A percentile compares a stretch with the other conserved stretches of the same genome.
phyloP scores from a whole-genome alignment of 2,113 vertebrate species.

The Nanger granti region DNA sequence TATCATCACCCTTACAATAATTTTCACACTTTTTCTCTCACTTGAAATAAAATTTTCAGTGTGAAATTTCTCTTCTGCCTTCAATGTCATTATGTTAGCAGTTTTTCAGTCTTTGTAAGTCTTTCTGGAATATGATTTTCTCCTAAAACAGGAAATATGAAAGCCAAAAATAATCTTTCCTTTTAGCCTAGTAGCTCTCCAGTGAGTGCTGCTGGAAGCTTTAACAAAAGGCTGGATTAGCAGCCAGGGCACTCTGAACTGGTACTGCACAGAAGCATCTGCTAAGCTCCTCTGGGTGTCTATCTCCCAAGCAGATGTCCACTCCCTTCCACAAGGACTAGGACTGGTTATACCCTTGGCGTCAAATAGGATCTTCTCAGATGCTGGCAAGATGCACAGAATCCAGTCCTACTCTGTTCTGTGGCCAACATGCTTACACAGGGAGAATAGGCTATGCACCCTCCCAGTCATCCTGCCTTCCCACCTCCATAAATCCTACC shows the following conservation, averaged over 20 bases:
- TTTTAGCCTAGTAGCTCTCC: slow-evolving; percentile 48
- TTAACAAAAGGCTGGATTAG: neutral
- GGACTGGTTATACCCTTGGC: neutral
- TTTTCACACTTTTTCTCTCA: slow-evolving; percentile 59
- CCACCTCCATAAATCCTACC: slow-evolving; percentile 35
- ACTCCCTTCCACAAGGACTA: neutral
- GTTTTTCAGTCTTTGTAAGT: slow-evolving; percentile 30
- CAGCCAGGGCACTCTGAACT: neutral
- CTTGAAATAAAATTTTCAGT: slow-evolving; percentile 58
- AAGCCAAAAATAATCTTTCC: slow-evolving; percentile 64
- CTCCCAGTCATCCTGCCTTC: neutral
- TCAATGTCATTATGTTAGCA: slow-evolving; percentile 49
- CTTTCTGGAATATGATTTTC: slow-evolving; percentile 55
- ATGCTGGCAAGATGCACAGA: neutral
- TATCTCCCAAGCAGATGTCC: neutral
- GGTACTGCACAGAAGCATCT: neutral
- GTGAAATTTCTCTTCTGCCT: slow-evolving; percentile 57
- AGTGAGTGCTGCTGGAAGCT: neutral
- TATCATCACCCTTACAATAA: slow-evolving; percentile 58
- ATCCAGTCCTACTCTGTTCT: neutral
- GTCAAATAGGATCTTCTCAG: neutral
- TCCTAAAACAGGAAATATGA: slow-evolving; percentile 50
- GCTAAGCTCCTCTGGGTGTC: neutral
- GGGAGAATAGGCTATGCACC: neutral
- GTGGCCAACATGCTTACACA: neutral